Percentiles rank a stretch among this genome's conserved stretches.
Conservation (phyloP, 2,113 vertebrate species). For the Sinocyclocheilus anophthalmus region DNA sequence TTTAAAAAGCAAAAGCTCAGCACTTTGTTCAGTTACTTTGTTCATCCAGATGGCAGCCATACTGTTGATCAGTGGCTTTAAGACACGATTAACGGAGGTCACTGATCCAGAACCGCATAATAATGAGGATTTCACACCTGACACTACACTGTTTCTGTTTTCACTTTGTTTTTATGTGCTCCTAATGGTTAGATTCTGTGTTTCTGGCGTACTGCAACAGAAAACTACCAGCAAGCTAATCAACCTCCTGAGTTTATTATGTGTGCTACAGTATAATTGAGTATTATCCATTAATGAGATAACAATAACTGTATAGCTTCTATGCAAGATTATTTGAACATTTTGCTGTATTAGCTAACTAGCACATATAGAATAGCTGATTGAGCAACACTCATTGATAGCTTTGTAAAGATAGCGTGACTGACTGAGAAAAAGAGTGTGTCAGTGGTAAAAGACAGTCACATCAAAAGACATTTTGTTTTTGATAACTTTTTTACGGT, state of each 20-base stretch:
- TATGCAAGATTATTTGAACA: not conserved
- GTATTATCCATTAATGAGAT: not conserved
- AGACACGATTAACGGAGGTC: no score
- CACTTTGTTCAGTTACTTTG: not conserved
- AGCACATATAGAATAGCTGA: not conserved
- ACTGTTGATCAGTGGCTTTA: not conserved
- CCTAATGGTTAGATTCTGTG: not conserved
- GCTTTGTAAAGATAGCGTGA: slow-evolving; percentile 12
- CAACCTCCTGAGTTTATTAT: not conserved
- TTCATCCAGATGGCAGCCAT: slow-evolving; percentile 25
- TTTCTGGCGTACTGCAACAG: not conserved
- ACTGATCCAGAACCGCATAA: no score
- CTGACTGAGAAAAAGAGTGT: not conserved
- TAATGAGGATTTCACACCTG: no score
- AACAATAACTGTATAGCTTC: not conserved
- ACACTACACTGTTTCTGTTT: not conserved
- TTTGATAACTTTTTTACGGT: not conserved
- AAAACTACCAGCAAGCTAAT: not conserved
- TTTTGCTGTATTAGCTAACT: not conserved
- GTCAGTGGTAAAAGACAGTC: not conserved
- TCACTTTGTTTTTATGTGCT: not conserved
- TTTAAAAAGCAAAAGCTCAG: not conserved
- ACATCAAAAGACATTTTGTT: not conserved
- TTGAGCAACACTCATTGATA: not conserved
- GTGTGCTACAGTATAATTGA: not conserved